phyloP scores from a whole-genome alignment of 1,140 invertebrate genomes.

The Ceratitis capitata region DNA sequence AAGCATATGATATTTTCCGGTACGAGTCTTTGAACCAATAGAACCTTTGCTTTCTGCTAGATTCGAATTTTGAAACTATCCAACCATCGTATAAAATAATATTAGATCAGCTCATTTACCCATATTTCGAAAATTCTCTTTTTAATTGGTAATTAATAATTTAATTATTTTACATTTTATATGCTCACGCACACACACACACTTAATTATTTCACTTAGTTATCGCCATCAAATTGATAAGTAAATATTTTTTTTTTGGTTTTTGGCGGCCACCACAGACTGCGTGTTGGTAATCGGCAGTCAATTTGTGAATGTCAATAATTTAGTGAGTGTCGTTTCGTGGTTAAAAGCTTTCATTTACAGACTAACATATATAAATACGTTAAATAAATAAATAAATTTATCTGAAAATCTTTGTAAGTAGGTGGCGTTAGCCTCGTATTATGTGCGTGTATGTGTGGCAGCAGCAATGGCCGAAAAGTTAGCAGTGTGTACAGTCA shows the following conservation, averaged over 20 bases:
- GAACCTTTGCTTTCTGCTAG: too few species aligned
- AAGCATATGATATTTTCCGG: too few species aligned
- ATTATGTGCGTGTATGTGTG: too few species aligned
- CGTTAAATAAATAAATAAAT: neutral
- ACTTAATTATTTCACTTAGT: neutral
- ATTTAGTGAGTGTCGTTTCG: slow-evolving; percentile 1
- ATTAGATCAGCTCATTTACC: too few species aligned
- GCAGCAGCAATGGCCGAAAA: too few species aligned
- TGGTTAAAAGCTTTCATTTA: slow-evolving; percentile 18
- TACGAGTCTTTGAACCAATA: too few species aligned
- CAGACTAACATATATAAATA: neutral
- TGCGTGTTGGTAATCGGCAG: slow-evolving; percentile 12
- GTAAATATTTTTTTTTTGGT: neutral
- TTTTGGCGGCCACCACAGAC: neutral
- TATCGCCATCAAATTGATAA: neutral
- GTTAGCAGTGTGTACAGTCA: too few species aligned
- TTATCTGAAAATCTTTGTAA: neutral
- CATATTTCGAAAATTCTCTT: neutral
- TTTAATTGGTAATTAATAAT: neutral
- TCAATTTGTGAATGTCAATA: slow-evolving; percentile 26
- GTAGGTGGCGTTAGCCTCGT: slow-evolving; percentile 2
- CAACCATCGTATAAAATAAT: too few species aligned
- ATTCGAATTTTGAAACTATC: too few species aligned
- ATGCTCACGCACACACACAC: too few species aligned
- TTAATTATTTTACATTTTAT: too few species aligned